These are phyloP conservation scores for Ciconia nigra DNA, from an alignment of 2,797 vertebrate genomes.

Conservation along the genomic window DNA sequence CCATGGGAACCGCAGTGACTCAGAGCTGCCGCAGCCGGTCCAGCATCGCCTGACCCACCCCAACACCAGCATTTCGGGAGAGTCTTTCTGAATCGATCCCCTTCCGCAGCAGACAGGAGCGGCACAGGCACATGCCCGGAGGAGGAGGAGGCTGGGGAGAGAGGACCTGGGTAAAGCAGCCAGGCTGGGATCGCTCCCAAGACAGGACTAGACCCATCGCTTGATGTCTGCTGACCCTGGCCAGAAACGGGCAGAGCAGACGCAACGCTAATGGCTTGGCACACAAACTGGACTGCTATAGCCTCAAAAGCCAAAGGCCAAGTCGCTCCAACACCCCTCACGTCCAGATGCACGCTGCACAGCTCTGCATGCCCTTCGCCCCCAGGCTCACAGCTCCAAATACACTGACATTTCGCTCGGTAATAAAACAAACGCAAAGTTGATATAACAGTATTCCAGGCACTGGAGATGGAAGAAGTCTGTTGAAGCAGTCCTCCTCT, in stretches of 20 bases:
- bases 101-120: background rate
- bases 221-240: background rate
- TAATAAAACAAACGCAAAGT: background rate
- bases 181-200: background rate
- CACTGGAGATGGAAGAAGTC: fast-evolving
- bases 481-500: background rate
- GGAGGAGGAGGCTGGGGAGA: background rate
- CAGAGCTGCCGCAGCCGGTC: fast-evolving
- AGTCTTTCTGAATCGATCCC: background rate
- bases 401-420: fast-evolving
- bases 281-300: too few relatives aligned
- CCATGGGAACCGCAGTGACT: background rate
- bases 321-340: background rate
- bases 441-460: background rate
- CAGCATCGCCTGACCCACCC: background rate
- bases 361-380: background rate
- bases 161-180: background rate
- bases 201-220: background rate
- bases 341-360: background rate
- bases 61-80: too few relatives aligned
- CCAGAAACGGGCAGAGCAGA: background rate
- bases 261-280: background rate
- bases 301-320: background rate
- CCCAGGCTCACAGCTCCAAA: background rate
- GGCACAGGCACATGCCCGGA: fast-evolving